Base-by-base conservation (phyloP, 2,888 invertebrate species). In the Eulithis testata region DNA sequence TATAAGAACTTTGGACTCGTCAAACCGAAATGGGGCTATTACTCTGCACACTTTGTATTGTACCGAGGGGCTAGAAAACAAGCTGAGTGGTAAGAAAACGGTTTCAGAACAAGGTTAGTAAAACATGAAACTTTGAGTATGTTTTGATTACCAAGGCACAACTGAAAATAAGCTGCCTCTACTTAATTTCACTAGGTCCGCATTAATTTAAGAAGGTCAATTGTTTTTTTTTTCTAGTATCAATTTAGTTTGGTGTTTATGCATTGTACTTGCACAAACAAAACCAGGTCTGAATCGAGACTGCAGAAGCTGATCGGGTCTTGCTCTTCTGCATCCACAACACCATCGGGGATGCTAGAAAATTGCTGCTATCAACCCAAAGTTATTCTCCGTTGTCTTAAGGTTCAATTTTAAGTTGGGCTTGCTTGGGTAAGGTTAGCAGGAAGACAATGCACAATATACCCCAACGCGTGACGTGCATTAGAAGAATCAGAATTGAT, bases 1-100 rank as follows among this genome's bases (percentile, higher is more conserved):
- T 79, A 75, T 76, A 71, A 65, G 80, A 80, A 81, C 81, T 78
- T 62, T 66, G 57, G 68, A 61, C 62, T 64, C 71, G 71, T 74
- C 69, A 72, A 70, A 73, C 68, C 66, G 65, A 61, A 75, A 73
- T 68, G 68, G 66, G 63, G 61, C 71, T 73, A 76, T 77, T 78
- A 71, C 65, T 61, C 49, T 63, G 64, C 63, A 63, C 68, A 53
- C 55, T 60, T 44, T 53, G 36, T 45, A 36, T 31, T 27, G 50
- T 43, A 57, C 47, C 49, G 66, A 66, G 63, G 59, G 60, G 66
- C 56, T 60, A 66, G 66, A 65, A 67, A 71, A 67, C 62, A 63
- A 57, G 65, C 59, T 54, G 51, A 45, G 45, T 47, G 27, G 45
- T 37, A 59, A 31, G 52, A 60, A 53, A 8, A 57, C 14, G 36